These are phyloP conservation scores for Drosophila micromelanica DNA, from an alignment of 1,140 invertebrate genomes.

Conservation along the genomic window DNA sequence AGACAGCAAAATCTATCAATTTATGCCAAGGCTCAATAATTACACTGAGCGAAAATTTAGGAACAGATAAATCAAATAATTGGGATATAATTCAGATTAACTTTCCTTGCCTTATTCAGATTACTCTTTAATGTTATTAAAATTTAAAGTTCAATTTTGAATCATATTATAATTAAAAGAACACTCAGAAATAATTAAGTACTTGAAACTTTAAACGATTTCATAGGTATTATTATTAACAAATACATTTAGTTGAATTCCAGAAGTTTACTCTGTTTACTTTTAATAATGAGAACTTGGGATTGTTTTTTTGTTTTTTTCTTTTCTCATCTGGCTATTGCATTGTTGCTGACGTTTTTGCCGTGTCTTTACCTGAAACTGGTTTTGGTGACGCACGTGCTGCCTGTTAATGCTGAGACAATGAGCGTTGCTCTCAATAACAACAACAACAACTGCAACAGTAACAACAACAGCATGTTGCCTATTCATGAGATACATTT, in stretches of 20 bases:
- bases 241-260: conserved; percentile 7
- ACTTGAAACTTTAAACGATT: no score
- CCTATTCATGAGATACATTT: conserved; percentile 54
- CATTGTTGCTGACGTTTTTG: conserved; percentile 23
- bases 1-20: conserved; percentile 4
- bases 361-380: conserved; percentile 30
- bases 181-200: no score
- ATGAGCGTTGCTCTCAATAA: conserved; percentile 47
- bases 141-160: no score
- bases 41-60: background rate
- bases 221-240: no score
- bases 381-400: conserved; percentile 49
- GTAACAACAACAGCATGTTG: background rate
- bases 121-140: no score
- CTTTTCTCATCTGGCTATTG: conserved; percentile 8
- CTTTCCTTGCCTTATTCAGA: no score
- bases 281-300: background rate
- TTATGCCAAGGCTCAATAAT: conserved; percentile 4
- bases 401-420: conserved; percentile 39
- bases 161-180: no score
- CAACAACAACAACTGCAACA: background rate
- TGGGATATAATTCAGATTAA: no score
- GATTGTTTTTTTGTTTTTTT: background rate
- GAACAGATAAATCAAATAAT: no score
- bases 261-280: conserved; percentile 2